Conservation (phyloP, 2,797 vertebrate genomes). For the Propithecus deckenii region DNA sequence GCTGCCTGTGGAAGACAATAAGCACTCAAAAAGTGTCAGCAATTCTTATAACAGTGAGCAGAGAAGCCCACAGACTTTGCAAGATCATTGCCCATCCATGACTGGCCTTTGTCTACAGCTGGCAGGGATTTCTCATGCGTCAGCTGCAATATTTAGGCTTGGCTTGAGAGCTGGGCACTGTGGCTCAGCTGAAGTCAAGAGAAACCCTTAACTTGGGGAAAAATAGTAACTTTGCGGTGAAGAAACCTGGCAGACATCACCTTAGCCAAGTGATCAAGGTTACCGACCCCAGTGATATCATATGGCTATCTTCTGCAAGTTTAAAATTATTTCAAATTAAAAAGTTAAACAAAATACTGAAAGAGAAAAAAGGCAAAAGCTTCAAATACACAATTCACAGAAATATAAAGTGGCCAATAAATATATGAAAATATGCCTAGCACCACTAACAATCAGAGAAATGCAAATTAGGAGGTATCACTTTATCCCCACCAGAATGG, state of each 20-base stretch:
- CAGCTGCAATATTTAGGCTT: not conserved
- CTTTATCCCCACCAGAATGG: not conserved
- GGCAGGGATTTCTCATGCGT: not conserved
- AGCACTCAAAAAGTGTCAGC: not conserved
- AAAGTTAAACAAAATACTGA: not conserved
- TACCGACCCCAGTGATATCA: not conserved
- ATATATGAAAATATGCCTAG: not conserved
- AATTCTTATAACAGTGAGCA: not conserved
- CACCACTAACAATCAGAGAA: not conserved
- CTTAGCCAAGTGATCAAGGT: not conserved
- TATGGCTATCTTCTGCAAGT: not conserved
- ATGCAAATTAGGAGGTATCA: not conserved
- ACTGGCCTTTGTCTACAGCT: not conserved
- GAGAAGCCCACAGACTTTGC: not conserved
- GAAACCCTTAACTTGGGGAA: not conserved
- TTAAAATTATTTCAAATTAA: not conserved
- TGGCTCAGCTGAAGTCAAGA: not conserved
- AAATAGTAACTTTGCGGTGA: not conserved
- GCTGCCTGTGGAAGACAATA: not conserved
- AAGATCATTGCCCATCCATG: not conserved
- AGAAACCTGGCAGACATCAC: not conserved
- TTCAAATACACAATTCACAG: not conserved
- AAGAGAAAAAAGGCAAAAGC: not conserved
- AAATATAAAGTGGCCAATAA: not conserved
- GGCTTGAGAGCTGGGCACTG: not conserved